phyloP scores from a whole-genome alignment of 1,140 invertebrate species.

The Atta colombica region DNA sequence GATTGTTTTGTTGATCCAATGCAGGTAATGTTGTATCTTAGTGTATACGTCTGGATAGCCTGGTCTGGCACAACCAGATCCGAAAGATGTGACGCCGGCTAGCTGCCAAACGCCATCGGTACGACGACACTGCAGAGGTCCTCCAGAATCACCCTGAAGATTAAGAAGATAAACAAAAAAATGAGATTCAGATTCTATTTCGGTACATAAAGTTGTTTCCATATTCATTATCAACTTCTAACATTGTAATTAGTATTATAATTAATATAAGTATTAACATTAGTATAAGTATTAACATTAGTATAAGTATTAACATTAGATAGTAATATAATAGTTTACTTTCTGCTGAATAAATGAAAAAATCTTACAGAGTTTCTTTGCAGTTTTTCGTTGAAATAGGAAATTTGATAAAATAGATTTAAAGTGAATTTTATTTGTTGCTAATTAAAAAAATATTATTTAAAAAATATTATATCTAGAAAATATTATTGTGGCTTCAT shows the following conservation, averaged over 20 bases:
- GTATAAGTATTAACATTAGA: not conserved
- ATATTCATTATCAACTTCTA: not conserved
- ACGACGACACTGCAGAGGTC: constrained; percentile 92
- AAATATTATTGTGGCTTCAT: not conserved
- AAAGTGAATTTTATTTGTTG: not conserved
- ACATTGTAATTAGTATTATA: not conserved
- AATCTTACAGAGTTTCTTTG: not conserved
- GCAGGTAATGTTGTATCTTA: constrained; percentile 93
- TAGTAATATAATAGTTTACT: not conserved
- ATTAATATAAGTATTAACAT: not conserved
- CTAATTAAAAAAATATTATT: not conserved
- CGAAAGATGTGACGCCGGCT: constrained; percentile 95
- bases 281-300: not conserved
- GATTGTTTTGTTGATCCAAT: constrained; percentile 91
- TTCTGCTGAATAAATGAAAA: not conserved
- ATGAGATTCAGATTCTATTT: not conserved
- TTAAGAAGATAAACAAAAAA: constrained; percentile 10
- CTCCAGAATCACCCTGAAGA: constrained; percentile 93
- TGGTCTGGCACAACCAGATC: constrained; percentile 94
- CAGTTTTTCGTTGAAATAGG: not conserved
- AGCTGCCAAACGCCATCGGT: constrained; percentile 94
- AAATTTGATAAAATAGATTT: not conserved
- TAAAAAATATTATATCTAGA: not conserved
- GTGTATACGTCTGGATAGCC: constrained; percentile 96
- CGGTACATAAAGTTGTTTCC: not conserved